Percentiles rank a stretch among this genome's conserved stretches.
Conservation (phyloP, 2,888 invertebrate genomes). For the Prosopocoilus inquinatus region DNA sequence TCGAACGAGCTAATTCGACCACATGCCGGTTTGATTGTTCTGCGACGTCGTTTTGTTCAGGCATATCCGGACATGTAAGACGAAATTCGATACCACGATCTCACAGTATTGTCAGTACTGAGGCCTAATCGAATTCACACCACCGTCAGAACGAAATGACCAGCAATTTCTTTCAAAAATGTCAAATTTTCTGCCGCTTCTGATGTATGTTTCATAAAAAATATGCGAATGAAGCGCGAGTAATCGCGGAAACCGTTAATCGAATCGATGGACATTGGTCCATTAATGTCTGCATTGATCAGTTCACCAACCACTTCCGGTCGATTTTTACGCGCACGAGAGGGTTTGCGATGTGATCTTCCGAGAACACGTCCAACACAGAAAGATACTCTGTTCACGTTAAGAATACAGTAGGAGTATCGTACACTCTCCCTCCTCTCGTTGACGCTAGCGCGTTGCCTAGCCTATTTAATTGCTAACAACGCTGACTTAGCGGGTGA, state of each 20-base stretch:
- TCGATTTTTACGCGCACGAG: constrained; percentile 18
- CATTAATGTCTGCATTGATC: constrained; percentile 29
- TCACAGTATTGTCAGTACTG: too few species aligned
- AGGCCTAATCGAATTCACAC: too few species aligned
- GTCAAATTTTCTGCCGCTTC: constrained; percentile 20
- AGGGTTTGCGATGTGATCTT: constrained; percentile 16
- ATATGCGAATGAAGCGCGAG: too few species aligned
- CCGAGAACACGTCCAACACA: neutral
- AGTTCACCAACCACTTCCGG: constrained; percentile 24
- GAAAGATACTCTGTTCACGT: too few species aligned
- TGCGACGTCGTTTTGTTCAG: neutral
- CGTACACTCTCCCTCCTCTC: too few species aligned
- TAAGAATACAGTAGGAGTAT: too few species aligned
- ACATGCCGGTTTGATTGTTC: neutral
- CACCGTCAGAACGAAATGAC: constrained; percentile 27
- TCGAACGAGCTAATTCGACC: neutral
- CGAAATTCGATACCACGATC: too few species aligned
- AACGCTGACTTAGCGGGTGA: too few species aligned
- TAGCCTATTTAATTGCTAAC: too few species aligned
- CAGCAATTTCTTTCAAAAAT: constrained; percentile 27
- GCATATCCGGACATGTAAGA: too few species aligned
- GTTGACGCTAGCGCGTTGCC: too few species aligned
- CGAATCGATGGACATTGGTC: constrained; percentile 27
- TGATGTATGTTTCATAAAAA: too few species aligned
- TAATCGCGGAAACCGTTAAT: constrained; percentile 23